Conservation (phyloP, 2,797 vertebrate species). For the Prunella strophiata region DNA sequence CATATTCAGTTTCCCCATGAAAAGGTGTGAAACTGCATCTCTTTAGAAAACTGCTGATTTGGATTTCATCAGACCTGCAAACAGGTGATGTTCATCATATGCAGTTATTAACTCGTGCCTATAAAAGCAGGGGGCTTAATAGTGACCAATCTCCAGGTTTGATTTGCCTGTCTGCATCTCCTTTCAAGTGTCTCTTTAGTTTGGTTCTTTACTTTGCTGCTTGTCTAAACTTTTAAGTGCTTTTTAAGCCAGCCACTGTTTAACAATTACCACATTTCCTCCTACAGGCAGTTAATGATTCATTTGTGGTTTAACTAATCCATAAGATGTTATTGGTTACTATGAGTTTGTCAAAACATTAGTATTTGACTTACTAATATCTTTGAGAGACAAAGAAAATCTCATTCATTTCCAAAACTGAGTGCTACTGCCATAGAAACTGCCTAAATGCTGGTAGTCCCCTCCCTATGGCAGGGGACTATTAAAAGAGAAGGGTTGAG, state of each 20-base stretch:
- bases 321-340: conserved; percentile 24
- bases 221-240: neutral
- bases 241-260: conserved; percentile 41
- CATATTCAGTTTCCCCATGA: neutral
- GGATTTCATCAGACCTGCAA: neutral
- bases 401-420: conserved; percentile 10
- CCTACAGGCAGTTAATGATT: conserved; percentile 14
- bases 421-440: conserved; percentile 10
- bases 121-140: neutral
- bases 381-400: conserved; percentile 30
- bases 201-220: conserved; percentile 3
- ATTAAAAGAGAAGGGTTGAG: neutral
- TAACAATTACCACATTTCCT: conserved; percentile 57
- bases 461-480: neutral
- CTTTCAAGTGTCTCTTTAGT: neutral
- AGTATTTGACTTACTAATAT: conserved; percentile 41
- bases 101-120: neutral
- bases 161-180: neutral
- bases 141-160: neutral
- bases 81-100: neutral
- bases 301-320: conserved; percentile 52
- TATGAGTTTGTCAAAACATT: conserved; percentile 37
- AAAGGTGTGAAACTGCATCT: neutral
- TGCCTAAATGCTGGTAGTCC: neutral
- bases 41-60: neutral